Evolutionary conservation across 2,888 invertebrate genomes (phyloP).

Genomic region (Aphrophora alni): DNA sequence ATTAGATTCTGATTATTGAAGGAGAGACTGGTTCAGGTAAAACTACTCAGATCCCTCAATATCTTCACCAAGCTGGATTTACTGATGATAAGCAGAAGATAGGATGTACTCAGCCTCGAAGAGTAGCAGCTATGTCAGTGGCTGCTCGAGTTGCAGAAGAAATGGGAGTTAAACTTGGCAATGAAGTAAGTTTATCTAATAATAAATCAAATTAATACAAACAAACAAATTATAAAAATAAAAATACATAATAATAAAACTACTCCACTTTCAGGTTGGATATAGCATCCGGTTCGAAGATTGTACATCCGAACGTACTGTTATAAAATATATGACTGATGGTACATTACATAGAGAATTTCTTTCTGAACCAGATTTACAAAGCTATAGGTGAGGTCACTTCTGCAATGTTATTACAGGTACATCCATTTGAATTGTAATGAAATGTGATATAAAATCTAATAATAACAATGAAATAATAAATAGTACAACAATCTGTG

Average conservation of each 20-base stretch:
- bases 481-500: too few relatives aligned
- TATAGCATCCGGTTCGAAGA: constrained; percentile 96
- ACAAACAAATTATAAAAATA: too few relatives aligned
- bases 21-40: constrained; percentile 99
- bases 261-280: constrained; percentile 61
- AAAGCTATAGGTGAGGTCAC: constrained; percentile 72
- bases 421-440: constrained; percentile 13
- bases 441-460: neutral
- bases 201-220: too few relatives aligned
- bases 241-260: too few relatives aligned
- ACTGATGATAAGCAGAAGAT: constrained; percentile 84
- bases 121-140: constrained; percentile 99
- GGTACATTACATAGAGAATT: constrained; percentile 98
- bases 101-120: constrained; percentile 95
- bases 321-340: constrained; percentile 99
- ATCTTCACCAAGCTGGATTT: constrained; percentile 93
- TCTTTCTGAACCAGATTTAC: constrained; percentile 94
- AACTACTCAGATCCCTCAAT: constrained; percentile 99
- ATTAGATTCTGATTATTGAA: constrained; percentile 87
- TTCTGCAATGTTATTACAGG: too few relatives aligned
- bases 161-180: constrained; percentile 95
- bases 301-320: constrained; percentile 96
- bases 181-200: constrained; percentile 79
- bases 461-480: neutral
- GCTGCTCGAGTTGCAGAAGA: constrained; percentile 98